Percentiles rank a stretch among this genome's conserved stretches.
phyloP scores from a whole-genome alignment of 1,140 invertebrate genomes.

The Elymnias hypermnestra region DNA sequence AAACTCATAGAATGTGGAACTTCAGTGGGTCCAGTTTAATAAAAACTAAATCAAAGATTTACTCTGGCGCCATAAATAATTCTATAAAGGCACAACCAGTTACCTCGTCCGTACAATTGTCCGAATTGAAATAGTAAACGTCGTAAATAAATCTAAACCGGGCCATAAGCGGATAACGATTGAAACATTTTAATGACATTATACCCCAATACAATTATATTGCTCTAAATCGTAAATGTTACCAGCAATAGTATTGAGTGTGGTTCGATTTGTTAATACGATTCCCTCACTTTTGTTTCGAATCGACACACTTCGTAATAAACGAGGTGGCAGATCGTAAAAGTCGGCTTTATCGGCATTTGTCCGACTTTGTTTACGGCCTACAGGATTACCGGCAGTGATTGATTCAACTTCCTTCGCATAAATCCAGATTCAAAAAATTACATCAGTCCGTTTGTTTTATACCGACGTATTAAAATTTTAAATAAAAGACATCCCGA shows the following conservation, averaged over 20 bases:
- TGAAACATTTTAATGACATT: constrained; percentile 47
- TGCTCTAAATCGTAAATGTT: constrained; percentile 42
- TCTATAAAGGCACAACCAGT: constrained; percentile 27
- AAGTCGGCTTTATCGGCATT: constrained; percentile 53
- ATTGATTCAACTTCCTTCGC: constrained; percentile 56
- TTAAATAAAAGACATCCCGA: constrained; percentile 30
- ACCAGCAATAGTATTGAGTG: constrained; percentile 49
- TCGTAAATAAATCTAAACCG: constrained; percentile 48
- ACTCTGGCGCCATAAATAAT: constrained; percentile 25
- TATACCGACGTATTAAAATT: constrained; percentile 41
- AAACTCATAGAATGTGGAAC: too few relatives aligned
- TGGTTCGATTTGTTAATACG: constrained; percentile 57
- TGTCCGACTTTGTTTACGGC: constrained; percentile 60
- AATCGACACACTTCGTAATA: constrained; percentile 40
- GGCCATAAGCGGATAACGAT: constrained; percentile 37
- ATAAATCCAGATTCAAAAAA: constrained; percentile 47
- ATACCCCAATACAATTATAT: constrained; percentile 37
- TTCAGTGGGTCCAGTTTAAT: constrained; percentile 1
- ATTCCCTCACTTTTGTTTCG: constrained; percentile 48
- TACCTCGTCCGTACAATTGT: constrained; percentile 28
- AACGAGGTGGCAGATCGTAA: constrained; percentile 69
- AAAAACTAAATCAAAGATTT: constrained; percentile 23
- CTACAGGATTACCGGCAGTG: constrained; percentile 52
- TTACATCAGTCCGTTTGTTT: constrained; percentile 43
- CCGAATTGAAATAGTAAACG: constrained; percentile 29